Conservation (phyloP, 2,888 invertebrate genomes). For the Aspidapion aeneum region DNA sequence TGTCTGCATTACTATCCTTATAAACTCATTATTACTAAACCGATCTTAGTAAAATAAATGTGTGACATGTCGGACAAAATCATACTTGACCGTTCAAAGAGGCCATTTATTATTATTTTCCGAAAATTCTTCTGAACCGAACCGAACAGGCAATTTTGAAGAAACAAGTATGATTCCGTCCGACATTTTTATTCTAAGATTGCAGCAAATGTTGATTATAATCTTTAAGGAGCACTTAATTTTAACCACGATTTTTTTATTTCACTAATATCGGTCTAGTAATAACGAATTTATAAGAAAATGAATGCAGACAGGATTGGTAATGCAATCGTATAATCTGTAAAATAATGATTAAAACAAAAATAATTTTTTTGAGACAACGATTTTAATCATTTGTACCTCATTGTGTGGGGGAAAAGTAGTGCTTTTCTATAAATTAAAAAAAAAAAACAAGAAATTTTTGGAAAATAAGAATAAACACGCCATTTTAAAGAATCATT, state of each 20-base stretch:
- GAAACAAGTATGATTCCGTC: not conserved
- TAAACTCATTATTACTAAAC: not conserved
- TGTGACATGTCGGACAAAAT: not conserved
- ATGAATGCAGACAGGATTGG: not conserved
- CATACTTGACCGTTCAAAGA: not conserved
- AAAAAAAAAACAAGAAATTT: not conserved
- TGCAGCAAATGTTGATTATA: not conserved
- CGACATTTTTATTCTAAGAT: not conserved
- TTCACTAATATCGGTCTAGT: not conserved
- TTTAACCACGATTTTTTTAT: not conserved
- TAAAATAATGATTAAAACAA: not conserved
- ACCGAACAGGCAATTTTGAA: not conserved
- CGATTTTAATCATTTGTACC: not conserved
- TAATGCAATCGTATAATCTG: not conserved
- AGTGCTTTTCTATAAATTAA: not conserved
- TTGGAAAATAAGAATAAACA: not conserved
- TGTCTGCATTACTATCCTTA: not conserved
- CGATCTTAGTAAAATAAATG: not conserved
- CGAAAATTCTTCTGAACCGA: not conserved
- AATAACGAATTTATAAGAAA: not conserved
- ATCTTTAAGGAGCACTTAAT: not conserved
- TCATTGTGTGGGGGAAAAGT: not conserved
- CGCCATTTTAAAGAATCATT: not conserved
- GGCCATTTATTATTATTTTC: not conserved
- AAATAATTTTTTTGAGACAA: not conserved